Percentiles rank a stretch among this genome's conserved stretches.
Evolutionary conservation across 2,113 vertebrate genomes (phyloP).

Genomic region (Aspidoscelis tigris): DNA sequence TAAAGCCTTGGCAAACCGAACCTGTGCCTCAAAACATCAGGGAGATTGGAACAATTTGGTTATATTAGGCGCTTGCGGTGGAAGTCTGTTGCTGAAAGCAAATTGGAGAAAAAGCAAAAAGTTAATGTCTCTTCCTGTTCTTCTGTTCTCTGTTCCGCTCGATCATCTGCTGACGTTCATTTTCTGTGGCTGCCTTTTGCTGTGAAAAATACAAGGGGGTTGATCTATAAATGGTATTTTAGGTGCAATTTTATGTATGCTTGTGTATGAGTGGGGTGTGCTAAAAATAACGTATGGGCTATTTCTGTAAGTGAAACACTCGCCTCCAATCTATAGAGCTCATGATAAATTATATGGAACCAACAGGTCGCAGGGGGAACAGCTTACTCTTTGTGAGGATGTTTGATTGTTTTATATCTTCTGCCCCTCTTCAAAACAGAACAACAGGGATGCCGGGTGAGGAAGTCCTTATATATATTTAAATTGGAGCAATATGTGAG

Average conservation of each 20-base stretch:
- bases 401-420: rapidly evolving
- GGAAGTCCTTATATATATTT: background rate
- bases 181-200: background rate
- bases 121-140: background rate
- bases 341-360: rapidly evolving
- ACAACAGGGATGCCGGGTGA: rapidly evolving
- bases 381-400: background rate
- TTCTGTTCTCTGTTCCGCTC: background rate
- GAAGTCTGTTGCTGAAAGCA: background rate
- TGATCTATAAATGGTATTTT: rapidly evolving
- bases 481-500: background rate
- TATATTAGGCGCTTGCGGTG: too few species aligned
- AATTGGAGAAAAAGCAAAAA: background rate
- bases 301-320: background rate
- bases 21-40: background rate
- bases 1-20: background rate
- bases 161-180: rapidly evolving
- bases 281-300: background rate
- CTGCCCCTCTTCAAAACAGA: rapidly evolving
- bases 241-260: background rate
- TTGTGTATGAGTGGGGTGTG: background rate
- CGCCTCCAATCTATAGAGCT: rapidly evolving
- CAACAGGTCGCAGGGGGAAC: background rate
- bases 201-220: rapidly evolving
- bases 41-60: too few species aligned